Conservation (phyloP, 2,113 vertebrate species). For the Otis tarda region DNA sequence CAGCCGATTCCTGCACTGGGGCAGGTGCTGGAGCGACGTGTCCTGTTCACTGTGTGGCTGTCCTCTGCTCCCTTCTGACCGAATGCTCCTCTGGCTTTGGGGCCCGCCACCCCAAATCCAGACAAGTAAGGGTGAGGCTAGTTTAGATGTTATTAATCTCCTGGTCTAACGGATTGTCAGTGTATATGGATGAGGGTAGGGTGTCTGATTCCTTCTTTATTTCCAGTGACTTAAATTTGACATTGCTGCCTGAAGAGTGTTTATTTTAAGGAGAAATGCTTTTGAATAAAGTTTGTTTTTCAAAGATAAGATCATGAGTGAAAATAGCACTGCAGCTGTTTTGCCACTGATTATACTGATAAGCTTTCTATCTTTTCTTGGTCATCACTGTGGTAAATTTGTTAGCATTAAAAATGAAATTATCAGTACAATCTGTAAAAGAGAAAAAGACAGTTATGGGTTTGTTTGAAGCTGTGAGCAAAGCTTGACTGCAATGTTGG, state of each 20-base stretch:
- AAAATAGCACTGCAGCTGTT: conserved; percentile 38
- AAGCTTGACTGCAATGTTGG: neutral
- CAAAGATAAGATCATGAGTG: conserved; percentile 35
- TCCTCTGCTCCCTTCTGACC: neutral
- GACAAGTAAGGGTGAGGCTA: neutral
- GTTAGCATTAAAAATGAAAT: neutral
- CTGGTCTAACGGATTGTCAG: neutral
- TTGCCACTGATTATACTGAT: conserved; percentile 24
- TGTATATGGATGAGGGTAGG: neutral
- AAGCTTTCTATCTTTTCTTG: conserved; percentile 40
- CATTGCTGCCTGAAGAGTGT: conserved; percentile 53
- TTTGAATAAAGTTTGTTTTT: conserved; percentile 19
- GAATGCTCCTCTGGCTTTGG: neutral
- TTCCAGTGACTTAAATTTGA: conserved; percentile 44
- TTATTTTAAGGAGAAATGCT: conserved; percentile 55
- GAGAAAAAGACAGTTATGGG: neutral
- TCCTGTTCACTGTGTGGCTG: neutral
- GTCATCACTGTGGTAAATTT: neutral
- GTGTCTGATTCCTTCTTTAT: neutral
- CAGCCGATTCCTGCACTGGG: neutral
- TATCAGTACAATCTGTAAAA: neutral
- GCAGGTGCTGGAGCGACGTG: neutral
- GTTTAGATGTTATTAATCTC: neutral
- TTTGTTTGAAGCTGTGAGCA: neutral
- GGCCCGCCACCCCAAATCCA: neutral